These are phyloP conservation scores for Helostoma temminkii DNA, from an alignment of 2,797 vertebrate genomes.

Conservation along the genomic window DNA sequence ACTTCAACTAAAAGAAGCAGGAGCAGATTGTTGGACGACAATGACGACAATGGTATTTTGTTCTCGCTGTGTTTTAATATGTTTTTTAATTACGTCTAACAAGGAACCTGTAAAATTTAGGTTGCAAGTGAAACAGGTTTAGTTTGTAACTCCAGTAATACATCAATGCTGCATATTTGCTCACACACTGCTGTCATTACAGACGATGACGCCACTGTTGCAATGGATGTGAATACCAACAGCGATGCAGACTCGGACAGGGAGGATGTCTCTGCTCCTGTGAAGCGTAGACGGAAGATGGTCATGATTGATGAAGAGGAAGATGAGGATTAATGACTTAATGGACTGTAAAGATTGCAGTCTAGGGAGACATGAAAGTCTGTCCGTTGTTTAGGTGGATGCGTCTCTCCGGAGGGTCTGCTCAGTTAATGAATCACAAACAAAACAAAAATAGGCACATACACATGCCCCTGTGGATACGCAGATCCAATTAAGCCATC, in stretches of 20 bases:
- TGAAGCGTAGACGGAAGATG: constrained; percentile 78
- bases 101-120: not conserved
- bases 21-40: constrained; percentile 80
- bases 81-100: not conserved
- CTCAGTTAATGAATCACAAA: constrained; percentile 31
- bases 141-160: not conserved
- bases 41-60: constrained; percentile 68
- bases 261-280: constrained; percentile 70
- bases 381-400: constrained; percentile 10
- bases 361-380: constrained; percentile 20
- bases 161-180: too few relatives aligned
- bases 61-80: not conserved
- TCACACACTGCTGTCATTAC: constrained; percentile 34
- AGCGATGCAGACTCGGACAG: constrained; percentile 51
- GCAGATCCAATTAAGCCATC: not conserved
- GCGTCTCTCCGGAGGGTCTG: constrained; percentile 29
- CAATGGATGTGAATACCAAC: constrained; percentile 40
- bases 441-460: not conserved
- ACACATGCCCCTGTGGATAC: constrained; percentile 5
- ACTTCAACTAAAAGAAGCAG: constrained; percentile 80
- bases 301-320: constrained; percentile 85
- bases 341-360: constrained; percentile 44
- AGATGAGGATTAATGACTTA: constrained; percentile 75
- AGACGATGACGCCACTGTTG: constrained; percentile 50
- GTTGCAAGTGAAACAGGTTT: not conserved